Evolutionary conservation across 2,113 vertebrate species (phyloP).

Genomic region (Xiphorhynchus elegans): DNA sequence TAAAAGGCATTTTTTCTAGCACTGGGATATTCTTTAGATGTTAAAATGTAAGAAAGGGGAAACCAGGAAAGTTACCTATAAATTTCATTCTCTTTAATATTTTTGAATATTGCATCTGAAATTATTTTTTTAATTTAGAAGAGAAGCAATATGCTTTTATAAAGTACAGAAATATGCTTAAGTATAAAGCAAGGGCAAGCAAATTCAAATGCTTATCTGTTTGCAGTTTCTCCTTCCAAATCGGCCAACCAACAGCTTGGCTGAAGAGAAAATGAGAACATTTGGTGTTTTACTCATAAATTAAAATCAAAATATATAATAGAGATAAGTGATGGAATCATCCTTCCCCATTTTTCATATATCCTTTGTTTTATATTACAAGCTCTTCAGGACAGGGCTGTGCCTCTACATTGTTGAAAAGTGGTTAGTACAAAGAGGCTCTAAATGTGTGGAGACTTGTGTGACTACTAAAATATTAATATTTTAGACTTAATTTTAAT

Average conservation of each 20-base stretch:
- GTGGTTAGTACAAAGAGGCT: not conserved
- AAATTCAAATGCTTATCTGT: not conserved
- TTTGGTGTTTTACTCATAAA: not conserved
- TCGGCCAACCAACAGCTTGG: not conserved
- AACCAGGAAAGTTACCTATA: not conserved
- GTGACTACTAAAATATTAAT: constrained; percentile 50
- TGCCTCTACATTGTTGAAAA: not conserved
- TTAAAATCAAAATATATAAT: not conserved
- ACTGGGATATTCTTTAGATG: not conserved
- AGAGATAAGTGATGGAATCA: not conserved
- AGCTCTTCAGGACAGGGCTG: not conserved
- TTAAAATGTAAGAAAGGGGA: not conserved
- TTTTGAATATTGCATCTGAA: not conserved
- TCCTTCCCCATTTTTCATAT: not conserved
- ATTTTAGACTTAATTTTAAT: constrained; percentile 52
- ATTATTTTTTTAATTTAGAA: not conserved
- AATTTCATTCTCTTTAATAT: not conserved
- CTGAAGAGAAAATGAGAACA: not conserved
- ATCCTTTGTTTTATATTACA: not conserved
- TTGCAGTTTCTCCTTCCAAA: not conserved
- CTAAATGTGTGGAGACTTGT: not conserved
- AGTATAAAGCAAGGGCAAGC: not conserved
- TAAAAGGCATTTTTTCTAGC: not conserved
- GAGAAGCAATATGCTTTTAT: not conserved
- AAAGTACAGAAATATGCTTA: not conserved